Evolutionary conservation across 2,888 invertebrate species (phyloP).

Genomic region (Altica lythri): DNA sequence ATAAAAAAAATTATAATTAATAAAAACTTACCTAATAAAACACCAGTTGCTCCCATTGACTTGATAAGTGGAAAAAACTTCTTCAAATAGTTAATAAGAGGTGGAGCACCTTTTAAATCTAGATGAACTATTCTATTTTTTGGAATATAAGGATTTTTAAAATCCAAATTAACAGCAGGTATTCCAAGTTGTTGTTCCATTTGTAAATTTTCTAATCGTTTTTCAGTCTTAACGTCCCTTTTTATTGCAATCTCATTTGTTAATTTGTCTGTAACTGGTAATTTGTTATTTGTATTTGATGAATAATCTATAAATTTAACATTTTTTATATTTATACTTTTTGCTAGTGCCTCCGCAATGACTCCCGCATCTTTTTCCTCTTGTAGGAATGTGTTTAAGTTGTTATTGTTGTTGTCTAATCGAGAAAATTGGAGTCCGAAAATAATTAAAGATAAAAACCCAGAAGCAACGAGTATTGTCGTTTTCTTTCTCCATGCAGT

Average conservation of each 20-base stretch:
- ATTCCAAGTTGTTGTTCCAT: conserved; percentile 56
- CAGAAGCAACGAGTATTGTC: conserved; percentile 54
- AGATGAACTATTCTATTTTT: conserved; percentile 69
- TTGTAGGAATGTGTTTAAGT: conserved; percentile 22
- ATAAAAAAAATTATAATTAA: too few species aligned
- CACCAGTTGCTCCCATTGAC: conserved; percentile 72
- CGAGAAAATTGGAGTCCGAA: conserved; percentile 58
- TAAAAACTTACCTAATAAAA: conserved; percentile 56
- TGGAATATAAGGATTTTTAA: conserved; percentile 58
- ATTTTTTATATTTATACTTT: conserved; percentile 36
- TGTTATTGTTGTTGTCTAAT: conserved; percentile 37
- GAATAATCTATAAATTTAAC: conserved; percentile 8
- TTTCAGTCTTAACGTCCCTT: conserved; percentile 26
- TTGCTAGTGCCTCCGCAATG: conserved; percentile 41
- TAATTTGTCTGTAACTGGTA: conserved; percentile 29
- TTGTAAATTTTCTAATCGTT: conserved; percentile 41
- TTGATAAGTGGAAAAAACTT: conserved; percentile 64
- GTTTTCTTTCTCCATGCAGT: conserved; percentile 61
- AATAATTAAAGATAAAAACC: conserved; percentile 55
- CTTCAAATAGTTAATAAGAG: conserved; percentile 65
- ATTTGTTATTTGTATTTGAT: conserved; percentile 27
- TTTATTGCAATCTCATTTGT: conserved; percentile 54
- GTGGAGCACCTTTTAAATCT: conserved; percentile 79
- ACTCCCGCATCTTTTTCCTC: conserved; percentile 41
- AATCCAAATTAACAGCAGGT: conserved; percentile 55